Conservation (phyloP, 2,113 vertebrate species). For the Ammodytes dubius region DNA sequence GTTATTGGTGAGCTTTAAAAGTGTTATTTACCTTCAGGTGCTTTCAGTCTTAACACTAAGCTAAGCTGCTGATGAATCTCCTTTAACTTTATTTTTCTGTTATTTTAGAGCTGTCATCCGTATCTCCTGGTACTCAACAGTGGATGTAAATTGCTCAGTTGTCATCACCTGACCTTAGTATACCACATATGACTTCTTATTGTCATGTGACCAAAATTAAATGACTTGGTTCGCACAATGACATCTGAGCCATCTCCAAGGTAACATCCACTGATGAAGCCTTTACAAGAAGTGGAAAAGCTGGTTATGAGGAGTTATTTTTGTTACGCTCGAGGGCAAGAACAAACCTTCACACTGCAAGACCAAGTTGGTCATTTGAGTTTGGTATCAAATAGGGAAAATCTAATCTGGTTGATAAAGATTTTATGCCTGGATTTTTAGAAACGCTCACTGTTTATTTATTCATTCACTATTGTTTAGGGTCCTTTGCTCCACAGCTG, state of each 20-base stretch:
- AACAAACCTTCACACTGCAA: neutral
- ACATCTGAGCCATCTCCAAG: neutral
- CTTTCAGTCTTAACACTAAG: no score
- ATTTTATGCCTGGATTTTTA: neutral
- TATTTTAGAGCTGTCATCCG: no score
- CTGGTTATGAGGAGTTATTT: neutral
- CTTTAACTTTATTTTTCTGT: no score
- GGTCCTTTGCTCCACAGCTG: constrained; percentile 33
- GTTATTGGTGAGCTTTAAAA: no score
- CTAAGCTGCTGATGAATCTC: no score
- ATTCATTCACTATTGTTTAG: constrained; percentile 10
- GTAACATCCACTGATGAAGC: neutral
- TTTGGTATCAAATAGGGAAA: neutral
- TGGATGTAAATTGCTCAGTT: no score
- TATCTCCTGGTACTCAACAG: no score
- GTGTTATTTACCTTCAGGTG: no score
- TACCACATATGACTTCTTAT: no score
- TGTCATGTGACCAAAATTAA: neutral
- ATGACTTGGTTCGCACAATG: no score
- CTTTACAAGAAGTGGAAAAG: neutral
- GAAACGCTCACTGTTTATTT: neutral
- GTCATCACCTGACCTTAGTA: no score
- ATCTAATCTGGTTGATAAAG: neutral
- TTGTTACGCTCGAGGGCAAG: neutral
- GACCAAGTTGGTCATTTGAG: neutral